Conservation (phyloP, 2,113 vertebrate species). For the Microcebus griseorufus region DNA sequence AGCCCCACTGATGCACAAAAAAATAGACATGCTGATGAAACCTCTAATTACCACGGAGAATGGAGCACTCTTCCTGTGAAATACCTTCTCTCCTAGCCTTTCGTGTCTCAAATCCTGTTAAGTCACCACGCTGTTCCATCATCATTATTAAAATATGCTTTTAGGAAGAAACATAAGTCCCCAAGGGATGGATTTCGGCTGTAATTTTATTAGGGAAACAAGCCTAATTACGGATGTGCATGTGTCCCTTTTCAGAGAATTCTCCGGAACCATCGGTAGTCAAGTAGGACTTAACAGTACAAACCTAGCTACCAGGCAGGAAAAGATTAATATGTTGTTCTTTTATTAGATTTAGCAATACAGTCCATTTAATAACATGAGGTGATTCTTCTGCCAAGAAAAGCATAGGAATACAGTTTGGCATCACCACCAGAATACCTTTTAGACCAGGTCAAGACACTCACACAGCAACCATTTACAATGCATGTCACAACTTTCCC, state of each 20-base stretch:
- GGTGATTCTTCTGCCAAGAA: conserved; percentile 36
- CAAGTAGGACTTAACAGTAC: background rate
- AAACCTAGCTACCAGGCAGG: conserved; percentile 3
- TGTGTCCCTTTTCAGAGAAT: background rate
- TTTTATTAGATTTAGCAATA: background rate
- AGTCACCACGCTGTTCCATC: background rate
- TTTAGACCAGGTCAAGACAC: background rate
- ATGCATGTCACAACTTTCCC: background rate
- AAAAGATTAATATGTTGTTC: background rate
- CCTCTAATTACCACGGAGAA: background rate
- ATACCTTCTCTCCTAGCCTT: background rate
- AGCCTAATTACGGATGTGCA: background rate
- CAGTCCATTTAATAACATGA: background rate
- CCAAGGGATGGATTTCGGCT: conserved; percentile 37
- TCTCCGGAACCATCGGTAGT: background rate
- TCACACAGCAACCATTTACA: background rate
- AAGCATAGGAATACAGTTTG: background rate
- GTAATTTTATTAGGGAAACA: conserved; percentile 39
- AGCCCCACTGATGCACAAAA: background rate
- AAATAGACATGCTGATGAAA: background rate
- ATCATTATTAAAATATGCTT: conserved; percentile 13
- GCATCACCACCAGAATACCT: background rate
- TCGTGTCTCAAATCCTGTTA: background rate
- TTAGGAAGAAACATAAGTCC: conserved; percentile 27
- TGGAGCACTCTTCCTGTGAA: background rate